Conservation (phyloP, 2,113 vertebrate species). For the Drymodes brunneopygia region DNA sequence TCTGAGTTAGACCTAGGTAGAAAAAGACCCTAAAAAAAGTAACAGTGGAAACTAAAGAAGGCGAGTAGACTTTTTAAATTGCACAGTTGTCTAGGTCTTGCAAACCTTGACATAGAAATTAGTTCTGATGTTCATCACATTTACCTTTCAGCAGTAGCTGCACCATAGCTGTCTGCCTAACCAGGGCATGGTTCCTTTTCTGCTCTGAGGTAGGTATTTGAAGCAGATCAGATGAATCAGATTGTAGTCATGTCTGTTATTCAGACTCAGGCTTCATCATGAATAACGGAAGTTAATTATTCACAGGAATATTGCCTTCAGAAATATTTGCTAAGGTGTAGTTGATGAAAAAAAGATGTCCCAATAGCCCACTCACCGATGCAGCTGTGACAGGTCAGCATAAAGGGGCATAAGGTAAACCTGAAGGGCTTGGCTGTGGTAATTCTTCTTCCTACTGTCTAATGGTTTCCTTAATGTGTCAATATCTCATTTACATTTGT, state of each 20-base stretch:
- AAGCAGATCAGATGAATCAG: background rate
- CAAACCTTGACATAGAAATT: background rate
- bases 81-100: background rate
- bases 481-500: background rate
- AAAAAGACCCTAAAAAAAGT: background rate
- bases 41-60: background rate
- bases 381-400: background rate
- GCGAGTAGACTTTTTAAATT: background rate
- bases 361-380: background rate
- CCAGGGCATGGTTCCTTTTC: background rate
- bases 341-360: background rate
- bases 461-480: conserved; percentile 2
- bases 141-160: background rate
- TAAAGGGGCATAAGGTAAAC: background rate
- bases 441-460: conserved; percentile 8
- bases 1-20: background rate
- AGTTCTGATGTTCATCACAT: background rate
- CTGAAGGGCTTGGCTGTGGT: background rate
- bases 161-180: background rate
- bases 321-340: background rate
- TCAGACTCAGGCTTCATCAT: background rate
- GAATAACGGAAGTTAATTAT: background rate
- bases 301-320: background rate
- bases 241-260: background rate
- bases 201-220: background rate